Conservation (phyloP, 2,797 vertebrate genomes). For the Oreochromis mossambicus region DNA sequence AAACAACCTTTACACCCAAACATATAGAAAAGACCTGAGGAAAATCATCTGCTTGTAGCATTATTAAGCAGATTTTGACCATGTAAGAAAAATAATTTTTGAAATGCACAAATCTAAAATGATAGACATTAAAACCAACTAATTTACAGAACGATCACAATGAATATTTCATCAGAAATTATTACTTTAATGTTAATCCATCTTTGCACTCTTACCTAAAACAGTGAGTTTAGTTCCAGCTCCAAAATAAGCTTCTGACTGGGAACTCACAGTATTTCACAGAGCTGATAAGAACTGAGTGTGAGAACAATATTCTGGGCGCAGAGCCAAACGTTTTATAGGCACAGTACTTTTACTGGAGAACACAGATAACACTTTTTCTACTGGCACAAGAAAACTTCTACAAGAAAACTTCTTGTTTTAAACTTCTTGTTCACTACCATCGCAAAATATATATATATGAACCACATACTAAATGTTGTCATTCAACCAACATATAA, state of each 20-base stretch:
- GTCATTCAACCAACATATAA: no score
- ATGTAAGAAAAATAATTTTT: fast-evolving
- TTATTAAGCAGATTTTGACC: fast-evolving
- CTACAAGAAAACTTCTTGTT: no score
- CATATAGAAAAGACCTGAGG: background rate
- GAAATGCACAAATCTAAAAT: background rate
- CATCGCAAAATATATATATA: no score
- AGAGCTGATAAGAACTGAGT: slow-evolving; percentile 1
- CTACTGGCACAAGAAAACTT: background rate
- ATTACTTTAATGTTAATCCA: background rate
- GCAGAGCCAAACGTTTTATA: background rate
- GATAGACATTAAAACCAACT: background rate
- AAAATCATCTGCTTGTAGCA: background rate
- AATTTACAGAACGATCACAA: background rate
- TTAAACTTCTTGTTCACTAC: no score
- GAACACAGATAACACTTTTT: background rate
- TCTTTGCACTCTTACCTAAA: slow-evolving; percentile 59
- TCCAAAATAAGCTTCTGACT: slow-evolving; percentile 61
- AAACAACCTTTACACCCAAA: fast-evolving
- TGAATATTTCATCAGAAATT: fast-evolving
- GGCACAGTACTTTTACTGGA: background rate
- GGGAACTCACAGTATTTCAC: slow-evolving; percentile 54
- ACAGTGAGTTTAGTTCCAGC: slow-evolving; percentile 75
- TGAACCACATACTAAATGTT: no score
- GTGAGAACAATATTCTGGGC: slow-evolving; percentile 16